phyloP scores from a whole-genome alignment of 2,113 vertebrate species.

The Aptenodytes forsteri region DNA sequence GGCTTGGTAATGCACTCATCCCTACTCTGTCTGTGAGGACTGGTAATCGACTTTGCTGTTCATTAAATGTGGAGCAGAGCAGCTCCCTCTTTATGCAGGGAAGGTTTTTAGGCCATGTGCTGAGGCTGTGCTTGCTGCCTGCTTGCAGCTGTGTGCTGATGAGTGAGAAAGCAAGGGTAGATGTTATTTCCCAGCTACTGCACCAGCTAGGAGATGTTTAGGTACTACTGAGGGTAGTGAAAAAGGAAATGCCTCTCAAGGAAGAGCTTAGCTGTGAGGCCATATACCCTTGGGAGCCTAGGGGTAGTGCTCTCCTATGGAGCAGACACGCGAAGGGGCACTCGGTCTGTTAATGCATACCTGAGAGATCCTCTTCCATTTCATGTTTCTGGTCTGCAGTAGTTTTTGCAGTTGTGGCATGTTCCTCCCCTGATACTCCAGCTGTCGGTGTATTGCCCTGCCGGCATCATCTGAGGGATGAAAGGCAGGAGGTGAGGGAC shows the following conservation, averaged over 20 bases:
- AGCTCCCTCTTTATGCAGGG: not conserved
- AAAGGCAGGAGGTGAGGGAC: not conserved
- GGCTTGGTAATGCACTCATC: not conserved
- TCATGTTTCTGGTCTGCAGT: no score
- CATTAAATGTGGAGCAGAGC: not conserved
- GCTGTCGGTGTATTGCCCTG: not conserved
- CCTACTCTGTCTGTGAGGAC: not conserved
- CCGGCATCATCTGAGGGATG: not conserved
- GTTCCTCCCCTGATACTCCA: not conserved
- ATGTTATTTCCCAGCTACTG: not conserved
- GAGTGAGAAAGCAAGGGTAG: not conserved
- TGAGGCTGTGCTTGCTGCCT: not conserved
- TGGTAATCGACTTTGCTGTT: not conserved
- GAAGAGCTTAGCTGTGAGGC: not conserved
- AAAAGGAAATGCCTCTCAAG: not conserved
- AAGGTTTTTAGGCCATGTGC: not conserved
- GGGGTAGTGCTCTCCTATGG: not conserved
- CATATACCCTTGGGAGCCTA: rapidly evolving
- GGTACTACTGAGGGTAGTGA: no score
- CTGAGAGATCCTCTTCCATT: not conserved
- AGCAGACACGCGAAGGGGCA: rapidly evolving
- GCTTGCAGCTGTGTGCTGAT: not conserved
- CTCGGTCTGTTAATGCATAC: rapidly evolving
- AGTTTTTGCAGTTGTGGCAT: rapidly evolving
- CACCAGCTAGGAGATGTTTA: not conserved